Evolutionary conservation across 1,140 invertebrate genomes (phyloP).

Genomic region (Papilio glaucus): DNA sequence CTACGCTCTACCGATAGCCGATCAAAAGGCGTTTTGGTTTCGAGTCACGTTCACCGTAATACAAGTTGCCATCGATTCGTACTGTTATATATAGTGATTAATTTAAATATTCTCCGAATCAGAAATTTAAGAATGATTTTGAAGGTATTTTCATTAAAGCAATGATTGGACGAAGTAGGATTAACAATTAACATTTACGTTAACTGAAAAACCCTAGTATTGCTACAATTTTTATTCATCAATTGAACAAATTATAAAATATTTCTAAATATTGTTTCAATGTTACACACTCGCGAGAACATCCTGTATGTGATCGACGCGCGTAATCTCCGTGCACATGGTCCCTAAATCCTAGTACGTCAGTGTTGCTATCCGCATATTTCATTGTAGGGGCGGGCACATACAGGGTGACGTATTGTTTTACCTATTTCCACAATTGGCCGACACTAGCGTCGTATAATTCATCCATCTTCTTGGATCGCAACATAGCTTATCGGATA

Average conservation of each 20-base stretch:
- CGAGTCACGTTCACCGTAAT: not conserved
- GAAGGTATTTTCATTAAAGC: too few relatives aligned
- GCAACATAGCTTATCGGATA: conserved; percentile 1
- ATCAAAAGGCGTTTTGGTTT: not conserved
- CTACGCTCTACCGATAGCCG: not conserved
- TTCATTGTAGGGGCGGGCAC: conserved; percentile 32
- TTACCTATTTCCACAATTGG: not conserved
- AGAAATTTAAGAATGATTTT: too few relatives aligned
- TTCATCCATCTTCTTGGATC: not conserved
- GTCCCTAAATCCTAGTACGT: conserved; percentile 38
- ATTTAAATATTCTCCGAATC: too few relatives aligned
- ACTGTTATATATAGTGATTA: too few relatives aligned
- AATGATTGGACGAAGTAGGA: too few relatives aligned
- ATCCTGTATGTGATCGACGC: conserved; percentile 6
- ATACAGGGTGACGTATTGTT: conserved; percentile 7
- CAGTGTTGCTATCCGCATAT: conserved; percentile 39
- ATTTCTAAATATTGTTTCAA: not conserved
- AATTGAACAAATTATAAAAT: not conserved
- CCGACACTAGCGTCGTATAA: not conserved
- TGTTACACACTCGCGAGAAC: not conserved
- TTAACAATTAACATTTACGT: too few relatives aligned
- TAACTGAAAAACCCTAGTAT: too few relatives aligned
- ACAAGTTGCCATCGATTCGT: not conserved
- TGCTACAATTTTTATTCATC: too few relatives aligned
- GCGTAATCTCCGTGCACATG: conserved; percentile 41